Evolutionary conservation across 2,888 invertebrate genomes (phyloP), one percentile per base, ranked within the genome.

Genomic region (Thereva nobilitata): DNA sequence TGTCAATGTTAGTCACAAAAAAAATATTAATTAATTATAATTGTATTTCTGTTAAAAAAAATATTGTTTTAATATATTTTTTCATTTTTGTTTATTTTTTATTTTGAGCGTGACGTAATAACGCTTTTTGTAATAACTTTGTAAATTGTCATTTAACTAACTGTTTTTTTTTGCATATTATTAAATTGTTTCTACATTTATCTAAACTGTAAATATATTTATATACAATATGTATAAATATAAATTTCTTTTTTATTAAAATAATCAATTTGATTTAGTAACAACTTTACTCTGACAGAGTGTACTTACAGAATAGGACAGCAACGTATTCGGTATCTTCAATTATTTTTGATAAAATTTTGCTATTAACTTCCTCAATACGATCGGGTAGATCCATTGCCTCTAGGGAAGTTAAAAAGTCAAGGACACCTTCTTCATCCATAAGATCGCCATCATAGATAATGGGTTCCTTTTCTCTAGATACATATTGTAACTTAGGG

Each of bases 391-490:
- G 84, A 80, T 95, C 95, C 93, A 95, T 94, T 73, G 95, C 93
- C 84, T 95, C 95, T 76, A 95, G 86, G 79, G 94, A 94, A 76
- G 95, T 95, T 76, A 95, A 84, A 84, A 95, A 95, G 84, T 95
- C 94, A 80, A 95, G 84, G 73, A 95, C 95, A 80, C 88, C 91
- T 81, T 94, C 94, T 82, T 95, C 95, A 83, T 95, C 93, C 93
- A 93, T 94, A 81, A 95, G 86, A 86, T 95, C 95, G 84, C 94
- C 96, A 84, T 96, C 95, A 83, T 95, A 97, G 79, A 95, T 91
- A 81, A 95, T 95, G 79, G 96, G 95, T 84, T 95, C 93, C 83
- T 92, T 94, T 83, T 96, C 93, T 83, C 96, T 90, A 69, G 42
- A 68, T 57, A 55, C 40, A 61, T 52, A 34, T 42, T 44, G 35